Conservation (phyloP, 2,888 invertebrate species). For the Pyrocoelia pectoralis region DNA sequence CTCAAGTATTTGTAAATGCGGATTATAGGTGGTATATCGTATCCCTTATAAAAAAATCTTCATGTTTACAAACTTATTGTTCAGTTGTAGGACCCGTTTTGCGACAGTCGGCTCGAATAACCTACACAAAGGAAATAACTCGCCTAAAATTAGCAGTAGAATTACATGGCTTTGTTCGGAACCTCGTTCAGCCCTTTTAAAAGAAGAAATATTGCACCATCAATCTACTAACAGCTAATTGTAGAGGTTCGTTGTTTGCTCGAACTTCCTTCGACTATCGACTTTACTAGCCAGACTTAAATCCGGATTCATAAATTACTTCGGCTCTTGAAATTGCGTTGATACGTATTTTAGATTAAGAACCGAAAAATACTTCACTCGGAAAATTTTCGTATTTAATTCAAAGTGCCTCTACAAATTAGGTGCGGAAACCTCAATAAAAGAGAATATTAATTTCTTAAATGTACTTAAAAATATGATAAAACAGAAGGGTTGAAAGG, state of each 20-base stretch:
- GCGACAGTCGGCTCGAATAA: slow-evolving; percentile 29
- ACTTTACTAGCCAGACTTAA: slow-evolving; percentile 27
- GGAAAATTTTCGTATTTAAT: neutral
- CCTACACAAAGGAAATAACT: slow-evolving; percentile 31
- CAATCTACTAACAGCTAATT: slow-evolving; percentile 56
- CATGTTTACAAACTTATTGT: slow-evolving; percentile 48
- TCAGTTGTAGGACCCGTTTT: slow-evolving; percentile 37
- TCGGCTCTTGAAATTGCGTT: slow-evolving; percentile 4
- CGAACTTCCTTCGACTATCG: slow-evolving; percentile 25
- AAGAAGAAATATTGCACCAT: slow-evolving; percentile 45
- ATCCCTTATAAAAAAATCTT: slow-evolving; percentile 45
- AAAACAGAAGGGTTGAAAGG: neutral
- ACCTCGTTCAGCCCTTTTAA: slow-evolving; percentile 36
- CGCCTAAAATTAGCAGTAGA: slow-evolving; percentile 31
- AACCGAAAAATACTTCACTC: neutral
- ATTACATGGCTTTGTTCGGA: slow-evolving; percentile 35
- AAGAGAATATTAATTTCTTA: neutral
- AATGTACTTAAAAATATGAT: neutral
- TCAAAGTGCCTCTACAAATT: neutral
- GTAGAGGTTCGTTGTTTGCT: slow-evolving; percentile 43
- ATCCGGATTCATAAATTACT: slow-evolving; percentile 28
- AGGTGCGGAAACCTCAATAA: neutral
- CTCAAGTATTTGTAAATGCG: slow-evolving; percentile 57
- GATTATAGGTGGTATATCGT: slow-evolving; percentile 48
- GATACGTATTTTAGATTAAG: neutral